These are phyloP conservation scores for Lepisosteus osseus DNA, from an alignment of 2,113 vertebrate species.

Conservation along the genomic window DNA sequence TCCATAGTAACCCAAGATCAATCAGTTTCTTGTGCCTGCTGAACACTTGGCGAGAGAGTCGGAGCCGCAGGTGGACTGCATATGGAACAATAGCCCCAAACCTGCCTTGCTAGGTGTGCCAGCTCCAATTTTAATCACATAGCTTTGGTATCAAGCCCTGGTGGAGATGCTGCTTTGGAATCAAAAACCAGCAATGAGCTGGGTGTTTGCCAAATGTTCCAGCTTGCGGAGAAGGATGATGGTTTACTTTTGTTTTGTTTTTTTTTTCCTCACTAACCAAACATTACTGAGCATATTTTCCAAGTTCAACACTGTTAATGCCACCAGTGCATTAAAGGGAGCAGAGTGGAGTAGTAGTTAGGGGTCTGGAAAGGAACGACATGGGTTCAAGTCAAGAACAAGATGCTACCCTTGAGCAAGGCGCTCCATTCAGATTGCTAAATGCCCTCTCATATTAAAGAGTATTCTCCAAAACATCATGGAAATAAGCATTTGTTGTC, in stretches of 20 bases:
- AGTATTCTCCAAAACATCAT: too few relatives aligned
- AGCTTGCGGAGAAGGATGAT: slow-evolving; percentile 34
- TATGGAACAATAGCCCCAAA: slow-evolving; percentile 66
- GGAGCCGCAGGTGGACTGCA: slow-evolving; percentile 72
- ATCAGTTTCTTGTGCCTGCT: slow-evolving; percentile 50
- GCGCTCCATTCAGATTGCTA: too few relatives aligned
- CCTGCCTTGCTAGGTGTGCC: slow-evolving; percentile 63
- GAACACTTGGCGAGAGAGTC: slow-evolving; percentile 55
- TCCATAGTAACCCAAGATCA: slow-evolving; percentile 69
- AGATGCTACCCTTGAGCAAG: too few relatives aligned
- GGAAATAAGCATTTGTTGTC: too few relatives aligned
- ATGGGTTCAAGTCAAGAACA: too few relatives aligned
- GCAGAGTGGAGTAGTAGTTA: too few relatives aligned
- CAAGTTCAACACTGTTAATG: too few relatives aligned
- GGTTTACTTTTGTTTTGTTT: slow-evolving; percentile 27
- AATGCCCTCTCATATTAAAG: too few relatives aligned
- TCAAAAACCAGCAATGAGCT: slow-evolving; percentile 44
- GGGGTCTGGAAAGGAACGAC: too few relatives aligned
- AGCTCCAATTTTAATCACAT: slow-evolving; percentile 67
- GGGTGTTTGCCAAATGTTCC: slow-evolving; percentile 52
- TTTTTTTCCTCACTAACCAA: not conserved
- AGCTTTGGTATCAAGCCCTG: slow-evolving; percentile 62
- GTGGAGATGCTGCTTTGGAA: slow-evolving; percentile 61
- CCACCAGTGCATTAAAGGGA: too few relatives aligned
- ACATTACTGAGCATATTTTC: too few relatives aligned